phyloP scores from a whole-genome alignment of 2,888 invertebrate genomes.

The Heteromurus nitidus region DNA sequence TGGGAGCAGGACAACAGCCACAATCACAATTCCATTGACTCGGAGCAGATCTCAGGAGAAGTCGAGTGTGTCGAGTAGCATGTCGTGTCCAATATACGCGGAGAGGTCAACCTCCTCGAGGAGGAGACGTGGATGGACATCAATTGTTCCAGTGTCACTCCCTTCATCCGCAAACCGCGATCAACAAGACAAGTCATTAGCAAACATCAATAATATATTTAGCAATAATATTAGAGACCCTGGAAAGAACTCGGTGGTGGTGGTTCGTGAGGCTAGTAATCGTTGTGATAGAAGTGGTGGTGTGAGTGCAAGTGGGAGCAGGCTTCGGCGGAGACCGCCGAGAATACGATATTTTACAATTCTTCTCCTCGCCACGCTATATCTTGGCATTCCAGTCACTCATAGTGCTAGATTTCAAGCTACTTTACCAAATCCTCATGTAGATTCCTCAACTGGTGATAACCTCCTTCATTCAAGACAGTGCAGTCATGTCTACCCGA shows the following conservation, averaged over 20 bases:
- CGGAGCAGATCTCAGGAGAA: conserved; percentile 21
- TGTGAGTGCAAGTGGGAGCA: background rate
- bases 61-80: background rate
- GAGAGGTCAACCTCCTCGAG: conserved; percentile 7
- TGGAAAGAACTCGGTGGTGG: background rate
- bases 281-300: conserved; percentile 35
- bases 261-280: background rate
- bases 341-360: conserved; percentile 31
- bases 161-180: background rate
- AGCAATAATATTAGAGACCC: background rate
- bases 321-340: conserved; percentile 1
- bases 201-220: background rate
- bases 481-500: conserved; percentile 82
- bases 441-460: conserved; percentile 21
- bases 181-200: background rate
- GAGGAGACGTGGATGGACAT: background rate
- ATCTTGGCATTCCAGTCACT: conserved; percentile 39
- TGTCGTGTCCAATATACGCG: background rate
- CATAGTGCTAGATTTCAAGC: conserved; percentile 37
- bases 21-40: background rate
- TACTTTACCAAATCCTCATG: background rate
- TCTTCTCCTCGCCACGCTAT: conserved; percentile 21
- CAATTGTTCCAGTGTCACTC: conserved; percentile 18
- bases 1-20: conserved; percentile 24
- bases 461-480: conserved; percentile 70